These are phyloP conservation scores for Apostichopus japonicus DNA, from an alignment of 35 echinoderm and acorn worm species.

Conservation along the genomic window DNA sequence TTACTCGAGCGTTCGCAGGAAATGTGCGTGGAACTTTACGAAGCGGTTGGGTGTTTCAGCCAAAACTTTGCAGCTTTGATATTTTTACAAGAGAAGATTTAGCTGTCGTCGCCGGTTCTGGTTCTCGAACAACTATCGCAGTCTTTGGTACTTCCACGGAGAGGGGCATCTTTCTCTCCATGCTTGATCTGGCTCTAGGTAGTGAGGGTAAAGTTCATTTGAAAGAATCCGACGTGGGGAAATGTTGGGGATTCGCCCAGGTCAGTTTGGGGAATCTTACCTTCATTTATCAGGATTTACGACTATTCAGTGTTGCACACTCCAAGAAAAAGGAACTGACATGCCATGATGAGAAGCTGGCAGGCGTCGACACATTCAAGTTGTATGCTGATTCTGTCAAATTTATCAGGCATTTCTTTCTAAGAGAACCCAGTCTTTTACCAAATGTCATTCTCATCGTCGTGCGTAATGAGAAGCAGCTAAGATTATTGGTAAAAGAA, in stretches of 20 bases:
- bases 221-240: background rate
- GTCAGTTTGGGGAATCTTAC: constrained; percentile 20
- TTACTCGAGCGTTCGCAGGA: background rate
- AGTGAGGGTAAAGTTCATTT: background rate
- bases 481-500: background rate
- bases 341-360: constrained; percentile 10
- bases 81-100: constrained; percentile 23
- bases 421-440: background rate
- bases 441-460: constrained; percentile 7
- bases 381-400: background rate
- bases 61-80: constrained; percentile 29
- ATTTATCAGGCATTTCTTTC: background rate
- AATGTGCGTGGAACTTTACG: constrained; percentile 22
- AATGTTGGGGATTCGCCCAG: constrained; percentile 32
- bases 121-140: background rate
- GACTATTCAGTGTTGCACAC: background rate
- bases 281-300: constrained; percentile 38
- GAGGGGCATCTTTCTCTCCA: constrained; percentile 29
- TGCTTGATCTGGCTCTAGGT: background rate
- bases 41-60: constrained; percentile 40
- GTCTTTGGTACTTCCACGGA: constrained; percentile 31
- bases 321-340: background rate
- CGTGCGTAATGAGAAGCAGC: background rate
- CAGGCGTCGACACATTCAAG: background rate
- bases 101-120: background rate